Percentiles rank a stretch among this genome's conserved stretches.
Conservation (phyloP, 2,797 vertebrate species). For the Anabas testudineus region DNA sequence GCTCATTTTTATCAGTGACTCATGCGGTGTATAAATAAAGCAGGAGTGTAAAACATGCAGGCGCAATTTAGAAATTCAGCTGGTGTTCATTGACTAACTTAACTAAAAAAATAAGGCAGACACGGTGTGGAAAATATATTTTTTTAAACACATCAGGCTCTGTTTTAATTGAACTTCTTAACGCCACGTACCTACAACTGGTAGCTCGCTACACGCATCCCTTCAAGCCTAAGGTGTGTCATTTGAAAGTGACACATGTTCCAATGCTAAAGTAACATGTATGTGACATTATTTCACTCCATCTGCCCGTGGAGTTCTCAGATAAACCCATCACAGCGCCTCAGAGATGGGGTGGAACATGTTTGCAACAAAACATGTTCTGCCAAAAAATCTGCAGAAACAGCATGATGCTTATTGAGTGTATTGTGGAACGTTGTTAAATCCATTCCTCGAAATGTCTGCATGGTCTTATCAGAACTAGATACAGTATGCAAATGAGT, state of each 20-base stretch:
- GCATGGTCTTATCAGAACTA: not conserved
- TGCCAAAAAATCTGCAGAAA: constrained; percentile 17
- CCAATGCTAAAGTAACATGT: constrained; percentile 2
- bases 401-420: not conserved
- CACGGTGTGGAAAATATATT: not conserved
- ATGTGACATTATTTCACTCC: not conserved
- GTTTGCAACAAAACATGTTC: constrained; percentile 1
- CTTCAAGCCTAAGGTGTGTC: not conserved
- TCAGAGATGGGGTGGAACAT: constrained; percentile 4
- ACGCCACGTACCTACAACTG: not conserved
- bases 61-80: constrained; percentile 42
- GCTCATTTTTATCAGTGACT: constrained; percentile 50
- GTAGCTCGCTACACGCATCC: not conserved
- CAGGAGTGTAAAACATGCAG: constrained; percentile 45
- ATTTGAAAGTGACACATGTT: not conserved
- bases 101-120: constrained; percentile 22
- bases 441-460: not conserved
- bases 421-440: not conserved
- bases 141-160: not conserved
- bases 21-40: constrained; percentile 56
- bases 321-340: constrained; percentile 6
- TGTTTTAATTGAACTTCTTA: not conserved
- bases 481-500: not conserved
- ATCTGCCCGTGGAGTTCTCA: not conserved
- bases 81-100: too few species aligned